Evolutionary conservation across 2,888 invertebrate genomes (phyloP).

Genomic region (Trichacis sp.): DNA sequence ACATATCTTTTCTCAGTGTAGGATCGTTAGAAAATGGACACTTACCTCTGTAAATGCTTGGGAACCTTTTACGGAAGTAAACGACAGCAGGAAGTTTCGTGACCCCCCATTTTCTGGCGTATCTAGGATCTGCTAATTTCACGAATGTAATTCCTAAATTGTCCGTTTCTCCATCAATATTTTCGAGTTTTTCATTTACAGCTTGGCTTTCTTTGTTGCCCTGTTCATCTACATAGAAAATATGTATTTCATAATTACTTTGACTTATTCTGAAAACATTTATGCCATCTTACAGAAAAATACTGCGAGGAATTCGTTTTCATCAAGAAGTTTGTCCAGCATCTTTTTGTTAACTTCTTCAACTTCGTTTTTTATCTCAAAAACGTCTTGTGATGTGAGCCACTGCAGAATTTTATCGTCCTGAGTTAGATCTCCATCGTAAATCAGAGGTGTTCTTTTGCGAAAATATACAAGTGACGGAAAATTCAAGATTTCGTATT

Average conservation of each 20-base stretch:
- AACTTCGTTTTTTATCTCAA: constrained; percentile 95
- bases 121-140: constrained; percentile 91
- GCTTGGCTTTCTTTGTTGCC: constrained; percentile 83
- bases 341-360: constrained; percentile 97
- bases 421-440: constrained; percentile 90
- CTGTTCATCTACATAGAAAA: constrained; percentile 79
- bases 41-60: constrained; percentile 90
- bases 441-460: constrained; percentile 84
- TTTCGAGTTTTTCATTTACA: constrained; percentile 89
- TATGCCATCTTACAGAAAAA: constrained; percentile 95
- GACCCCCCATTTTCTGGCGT: constrained; percentile 94
- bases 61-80: constrained; percentile 91
- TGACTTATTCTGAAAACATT: too few species aligned
- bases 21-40: too few species aligned
- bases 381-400: constrained; percentile 94
- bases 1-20: too few species aligned
- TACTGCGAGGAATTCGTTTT: constrained; percentile 94
- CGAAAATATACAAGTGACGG: constrained; percentile 91
- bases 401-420: constrained; percentile 87
- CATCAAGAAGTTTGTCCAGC: constrained; percentile 93
- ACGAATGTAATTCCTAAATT: constrained; percentile 94
- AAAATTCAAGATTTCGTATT: constrained; percentile 84
- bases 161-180: constrained; percentile 94
- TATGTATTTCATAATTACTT: too few species aligned
- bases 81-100: constrained; percentile 91